Base-by-base conservation (phyloP, 2,888 invertebrate genomes). In the Onthophagus sagittarius region DNA sequence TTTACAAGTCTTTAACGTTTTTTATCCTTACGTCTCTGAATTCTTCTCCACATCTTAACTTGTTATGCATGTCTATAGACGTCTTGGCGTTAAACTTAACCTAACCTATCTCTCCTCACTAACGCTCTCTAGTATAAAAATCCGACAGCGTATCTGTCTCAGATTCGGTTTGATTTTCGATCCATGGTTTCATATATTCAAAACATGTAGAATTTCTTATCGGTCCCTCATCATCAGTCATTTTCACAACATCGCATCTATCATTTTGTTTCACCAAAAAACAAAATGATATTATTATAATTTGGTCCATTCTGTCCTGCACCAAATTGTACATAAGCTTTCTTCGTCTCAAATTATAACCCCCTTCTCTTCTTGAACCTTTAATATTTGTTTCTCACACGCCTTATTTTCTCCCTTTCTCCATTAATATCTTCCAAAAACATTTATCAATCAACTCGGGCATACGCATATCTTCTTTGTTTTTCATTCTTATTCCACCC, bases 271-370 rank as follows among this genome's bases (percentile, higher is more conserved):
- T 15, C 75, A 71, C 73, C 84, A 83, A 11, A 83, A 82, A 0
- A 83, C 84, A 13, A 84, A 72, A 72, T 78, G 84, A 73, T 83
- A 83, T 0, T 77, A 67, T 23, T 77, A 74, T 2, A 84, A 67
- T 73, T 85, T 85, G n/a, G n/a, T n/a, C n/a, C n/a, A n/a, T n/a
- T n/a, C 5, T 82, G 69, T 0, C 82, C 83, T 7, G 78, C 75
- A 4, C 81, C 82, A 74, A 82, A 82, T 72, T 84, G 83, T 0
- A 83, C 15, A 5, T 76, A 4, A 79, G 73, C 39, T 74, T 70
- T 70, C 75, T 80, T 67, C 79, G 73, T 63, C 76, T 75, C 71
- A 75, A 75, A 65, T 80, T 79, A 67, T 76, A 77, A 6, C 71
- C 69, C 65, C 72, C 69, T 76, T 62, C 70, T 80, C 79, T 15